Evolutionary conservation across 2,888 invertebrate species (phyloP).

Genomic region (Caenorhabditis wallacei): DNA sequence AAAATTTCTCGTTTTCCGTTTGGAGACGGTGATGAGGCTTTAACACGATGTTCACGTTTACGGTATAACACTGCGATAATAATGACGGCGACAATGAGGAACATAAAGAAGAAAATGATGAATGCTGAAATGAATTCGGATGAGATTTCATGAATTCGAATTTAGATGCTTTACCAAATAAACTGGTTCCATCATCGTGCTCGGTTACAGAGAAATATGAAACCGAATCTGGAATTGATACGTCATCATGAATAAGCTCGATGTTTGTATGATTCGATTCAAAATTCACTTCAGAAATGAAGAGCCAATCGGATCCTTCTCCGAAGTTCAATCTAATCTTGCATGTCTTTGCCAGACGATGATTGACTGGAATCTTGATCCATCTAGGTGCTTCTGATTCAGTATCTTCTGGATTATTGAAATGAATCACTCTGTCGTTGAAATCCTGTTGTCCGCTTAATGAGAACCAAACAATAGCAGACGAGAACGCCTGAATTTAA

Average conservation of each 20-base stretch:
- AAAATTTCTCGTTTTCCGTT: conserved; percentile 66
- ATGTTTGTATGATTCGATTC: conserved; percentile 69
- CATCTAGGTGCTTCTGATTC: conserved; percentile 87
- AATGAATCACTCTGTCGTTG: conserved; percentile 68
- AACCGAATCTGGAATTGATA: conserved; percentile 59
- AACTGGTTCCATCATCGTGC: conserved; percentile 58
- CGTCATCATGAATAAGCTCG: conserved; percentile 57
- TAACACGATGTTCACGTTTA: conserved; percentile 70
- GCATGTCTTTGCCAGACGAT: conserved; percentile 90
- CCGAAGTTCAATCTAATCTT: conserved; percentile 73
- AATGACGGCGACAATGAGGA: conserved; percentile 58
- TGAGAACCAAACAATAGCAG: conserved; percentile 65
- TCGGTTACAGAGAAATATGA: conserved; percentile 67
- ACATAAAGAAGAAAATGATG: conserved; percentile 60
- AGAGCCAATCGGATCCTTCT: conserved; percentile 74
- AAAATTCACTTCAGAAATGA: conserved; percentile 79
- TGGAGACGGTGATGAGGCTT: conserved; percentile 73
- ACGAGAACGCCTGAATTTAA: conserved; percentile 59
- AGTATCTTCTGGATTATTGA: conserved; percentile 70
- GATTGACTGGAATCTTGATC: conserved; percentile 90
- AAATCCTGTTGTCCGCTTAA: conserved; percentile 66
- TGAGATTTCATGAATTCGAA: neutral
- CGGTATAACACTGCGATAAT: conserved; percentile 52
- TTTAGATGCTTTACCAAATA: conserved; percentile 47
- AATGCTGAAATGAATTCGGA: conserved; percentile 43